Evolutionary conservation across 2,888 invertebrate genomes (phyloP).

Genomic region (Ryuthela nishihirai): DNA sequence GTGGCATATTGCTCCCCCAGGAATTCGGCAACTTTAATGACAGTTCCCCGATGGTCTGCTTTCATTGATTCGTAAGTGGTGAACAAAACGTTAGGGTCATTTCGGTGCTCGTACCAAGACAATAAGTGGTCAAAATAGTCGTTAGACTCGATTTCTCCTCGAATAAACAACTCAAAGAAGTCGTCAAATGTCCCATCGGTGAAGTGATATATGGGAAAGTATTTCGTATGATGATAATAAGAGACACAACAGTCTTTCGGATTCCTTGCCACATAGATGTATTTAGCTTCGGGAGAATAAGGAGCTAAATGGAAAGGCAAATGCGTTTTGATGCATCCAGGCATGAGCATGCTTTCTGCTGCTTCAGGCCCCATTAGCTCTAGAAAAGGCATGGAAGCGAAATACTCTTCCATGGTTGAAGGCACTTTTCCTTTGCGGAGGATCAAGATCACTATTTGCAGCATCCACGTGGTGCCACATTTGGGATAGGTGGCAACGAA

Average conservation of each 20-base stretch:
- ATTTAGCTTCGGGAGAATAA: conserved; percentile 36
- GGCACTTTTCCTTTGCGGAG: conserved; percentile 25
- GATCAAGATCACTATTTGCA: conserved; percentile 24
- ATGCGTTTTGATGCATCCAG: conserved; percentile 44
- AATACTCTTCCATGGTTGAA: conserved; percentile 24
- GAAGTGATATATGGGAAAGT: conserved; percentile 25
- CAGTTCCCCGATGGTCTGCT: conserved; percentile 32
- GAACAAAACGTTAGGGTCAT: conserved; percentile 48
- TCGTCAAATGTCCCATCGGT: conserved; percentile 46
- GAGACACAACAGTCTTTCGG: conserved; percentile 54
- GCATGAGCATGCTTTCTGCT: conserved; percentile 25
- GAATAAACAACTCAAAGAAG: conserved; percentile 50
- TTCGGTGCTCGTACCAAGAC: conserved; percentile 39
- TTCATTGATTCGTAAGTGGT: conserved; percentile 52
- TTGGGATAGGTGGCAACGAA: conserved; percentile 35
- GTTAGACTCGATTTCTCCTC: conserved; percentile 46
- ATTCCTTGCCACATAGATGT: conserved; percentile 53
- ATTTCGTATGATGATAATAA: conserved; percentile 49
- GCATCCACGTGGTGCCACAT: conserved; percentile 38
- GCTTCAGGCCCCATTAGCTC: conserved; percentile 32
- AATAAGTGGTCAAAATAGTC: conserved; percentile 41
- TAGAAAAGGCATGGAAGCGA: conserved; percentile 25
- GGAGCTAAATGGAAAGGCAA: conserved; percentile 44
- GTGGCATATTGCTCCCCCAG: conserved; percentile 29
- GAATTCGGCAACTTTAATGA: conserved; percentile 41